A percentile compares a stretch with the other conserved stretches of the same genome.
These are phyloP conservation scores for Rugalucina vietnamica DNA, from an alignment of 2,888 invertebrate genomes.

Conservation along the genomic window DNA sequence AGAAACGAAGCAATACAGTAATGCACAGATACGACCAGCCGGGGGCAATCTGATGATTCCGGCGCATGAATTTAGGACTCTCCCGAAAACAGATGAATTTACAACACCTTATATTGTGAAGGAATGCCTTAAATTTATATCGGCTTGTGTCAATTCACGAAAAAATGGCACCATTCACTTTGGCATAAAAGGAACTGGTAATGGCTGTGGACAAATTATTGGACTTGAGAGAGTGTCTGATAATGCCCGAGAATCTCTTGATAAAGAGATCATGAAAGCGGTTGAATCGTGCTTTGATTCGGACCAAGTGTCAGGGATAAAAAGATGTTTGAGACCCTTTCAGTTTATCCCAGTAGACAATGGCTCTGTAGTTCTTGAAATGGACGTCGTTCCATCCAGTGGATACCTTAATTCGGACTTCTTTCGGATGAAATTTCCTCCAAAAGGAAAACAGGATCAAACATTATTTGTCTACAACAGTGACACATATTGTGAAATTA, in stretches of 20 bases:
- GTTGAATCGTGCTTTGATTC: neutral
- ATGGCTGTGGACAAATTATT: neutral
- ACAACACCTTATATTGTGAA: neutral
- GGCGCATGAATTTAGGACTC: neutral
- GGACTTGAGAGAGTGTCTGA: neutral
- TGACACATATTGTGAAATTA: neutral
- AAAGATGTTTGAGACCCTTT: neutral
- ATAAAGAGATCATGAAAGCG: neutral
- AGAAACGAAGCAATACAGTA: neutral
- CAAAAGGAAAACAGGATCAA: neutral
- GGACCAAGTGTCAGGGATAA: neutral
- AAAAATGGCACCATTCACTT: neutral
- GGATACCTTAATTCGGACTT: neutral
- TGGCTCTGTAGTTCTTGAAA: neutral
- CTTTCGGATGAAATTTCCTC: neutral
- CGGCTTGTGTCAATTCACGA: neutral
- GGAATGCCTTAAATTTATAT: neutral
- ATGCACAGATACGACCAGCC: neutral
- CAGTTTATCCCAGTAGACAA: neutral
- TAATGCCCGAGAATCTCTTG: neutral
- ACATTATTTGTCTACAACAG: neutral
- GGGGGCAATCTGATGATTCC: conserved; percentile 13
- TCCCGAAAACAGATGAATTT: neutral
- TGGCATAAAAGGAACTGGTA: neutral
- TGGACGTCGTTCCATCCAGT: neutral